A percentile compares a stretch with the other conserved stretches of the same genome.
phyloP scores from a whole-genome alignment of 2,888 invertebrate genomes.

The Diadegma fenestrale region DNA sequence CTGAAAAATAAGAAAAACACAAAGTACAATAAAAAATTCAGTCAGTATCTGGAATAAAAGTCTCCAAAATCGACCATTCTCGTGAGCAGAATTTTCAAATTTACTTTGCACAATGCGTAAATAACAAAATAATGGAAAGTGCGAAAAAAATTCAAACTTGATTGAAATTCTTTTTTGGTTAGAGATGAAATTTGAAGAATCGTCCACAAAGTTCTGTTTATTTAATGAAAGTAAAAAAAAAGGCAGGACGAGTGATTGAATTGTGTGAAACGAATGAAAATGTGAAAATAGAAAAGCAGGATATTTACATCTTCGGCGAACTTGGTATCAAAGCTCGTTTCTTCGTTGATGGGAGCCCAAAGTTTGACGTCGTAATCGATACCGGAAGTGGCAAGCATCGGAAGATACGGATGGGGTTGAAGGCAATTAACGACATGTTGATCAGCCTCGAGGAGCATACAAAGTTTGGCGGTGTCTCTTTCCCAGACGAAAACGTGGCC shows the following conservation, averaged over 20 bases:
- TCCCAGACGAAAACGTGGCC: constrained; percentile 95
- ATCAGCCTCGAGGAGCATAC: constrained; percentile 92
- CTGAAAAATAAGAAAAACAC: constrained; percentile 83
- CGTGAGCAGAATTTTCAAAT: background rate
- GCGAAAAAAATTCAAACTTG: background rate
- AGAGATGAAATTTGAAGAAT: too few species aligned
- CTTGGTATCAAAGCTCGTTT: constrained; percentile 87
- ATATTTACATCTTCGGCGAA: constrained; percentile 88
- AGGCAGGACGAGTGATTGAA: background rate
- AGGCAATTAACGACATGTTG: constrained; percentile 94
- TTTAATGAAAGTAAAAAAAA: background rate
- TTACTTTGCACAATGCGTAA: background rate
- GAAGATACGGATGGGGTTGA: constrained; percentile 92
- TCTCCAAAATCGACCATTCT: background rate
- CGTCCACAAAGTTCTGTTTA: too few species aligned
- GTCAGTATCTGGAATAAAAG: background rate
- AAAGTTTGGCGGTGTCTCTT: constrained; percentile 89
- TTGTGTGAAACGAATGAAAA: constrained; percentile 43
- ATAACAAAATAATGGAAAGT: background rate
- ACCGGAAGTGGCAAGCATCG: constrained; percentile 93
- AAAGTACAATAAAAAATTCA: background rate
- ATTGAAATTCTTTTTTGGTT: too few species aligned
- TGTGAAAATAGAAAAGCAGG: constrained; percentile 8
- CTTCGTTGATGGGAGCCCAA: constrained; percentile 90
- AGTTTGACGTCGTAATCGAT: constrained; percentile 95